Percentiles rank a stretch among this genome's conserved stretches.
These are phyloP conservation scores for Bagarius yarrelli DNA, from an alignment of 2,113 vertebrate genomes.

Conservation along the genomic window DNA sequence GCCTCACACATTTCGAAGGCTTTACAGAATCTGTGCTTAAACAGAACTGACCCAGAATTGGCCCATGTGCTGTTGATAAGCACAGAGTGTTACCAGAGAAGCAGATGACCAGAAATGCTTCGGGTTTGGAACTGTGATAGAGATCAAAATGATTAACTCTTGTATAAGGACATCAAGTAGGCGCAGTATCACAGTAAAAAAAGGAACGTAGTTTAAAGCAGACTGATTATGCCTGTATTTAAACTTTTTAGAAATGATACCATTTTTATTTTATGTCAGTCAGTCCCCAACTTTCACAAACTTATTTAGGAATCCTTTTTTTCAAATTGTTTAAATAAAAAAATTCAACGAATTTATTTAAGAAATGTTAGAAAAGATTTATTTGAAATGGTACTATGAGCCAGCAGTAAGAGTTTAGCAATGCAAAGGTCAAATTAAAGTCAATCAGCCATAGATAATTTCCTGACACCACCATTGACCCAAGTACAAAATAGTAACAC, in stretches of 20 bases:
- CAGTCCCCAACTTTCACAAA: background rate
- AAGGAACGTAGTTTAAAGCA: background rate
- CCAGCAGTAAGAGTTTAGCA: background rate
- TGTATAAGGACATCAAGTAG: background rate
- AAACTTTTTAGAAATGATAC: background rate
- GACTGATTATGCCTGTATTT: background rate
- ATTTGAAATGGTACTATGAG: background rate
- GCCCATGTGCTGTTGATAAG: conserved; percentile 43
- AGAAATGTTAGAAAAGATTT: too few species aligned
- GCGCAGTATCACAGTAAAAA: background rate
- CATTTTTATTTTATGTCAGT: background rate
- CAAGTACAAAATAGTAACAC: background rate
- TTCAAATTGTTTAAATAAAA: background rate
- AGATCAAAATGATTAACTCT: conserved; percentile 23
- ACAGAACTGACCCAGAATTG: conserved; percentile 25
- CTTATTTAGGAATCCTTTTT: background rate
- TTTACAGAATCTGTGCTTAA: conserved; percentile 22
- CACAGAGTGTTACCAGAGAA: conserved; percentile 29
- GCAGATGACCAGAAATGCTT: conserved; percentile 20
- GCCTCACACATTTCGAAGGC: conserved; percentile 41
- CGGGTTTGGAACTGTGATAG: background rate
- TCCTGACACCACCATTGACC: background rate
- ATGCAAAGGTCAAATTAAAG: background rate
- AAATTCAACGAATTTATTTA: background rate
- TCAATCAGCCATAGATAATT: background rate